A percentile compares a stretch with the other conserved stretches of the same genome.
Conservation (phyloP, 2,888 invertebrate genomes). For the Dugesia japonica region DNA sequence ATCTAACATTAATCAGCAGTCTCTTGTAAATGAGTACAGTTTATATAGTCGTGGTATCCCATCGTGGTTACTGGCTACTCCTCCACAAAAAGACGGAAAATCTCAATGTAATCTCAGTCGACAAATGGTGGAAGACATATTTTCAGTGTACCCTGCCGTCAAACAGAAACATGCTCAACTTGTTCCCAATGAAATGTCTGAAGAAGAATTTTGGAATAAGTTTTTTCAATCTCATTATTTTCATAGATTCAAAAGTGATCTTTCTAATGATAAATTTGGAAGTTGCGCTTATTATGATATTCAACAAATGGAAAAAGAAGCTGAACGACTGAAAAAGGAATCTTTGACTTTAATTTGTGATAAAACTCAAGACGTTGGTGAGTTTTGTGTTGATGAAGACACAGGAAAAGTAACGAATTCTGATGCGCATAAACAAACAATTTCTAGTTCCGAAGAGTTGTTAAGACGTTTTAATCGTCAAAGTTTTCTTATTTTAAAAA, state of each 20-base stretch:
- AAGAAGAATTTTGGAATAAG: slow-evolving; percentile 94
- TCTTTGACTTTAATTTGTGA: not conserved
- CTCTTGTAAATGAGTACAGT: slow-evolving; percentile 52
- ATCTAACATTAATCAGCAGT: not conserved
- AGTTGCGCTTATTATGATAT: not conserved
- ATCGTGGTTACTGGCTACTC: slow-evolving; percentile 56
- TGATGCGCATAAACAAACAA: not conserved
- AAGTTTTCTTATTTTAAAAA: not conserved
- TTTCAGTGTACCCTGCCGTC: slow-evolving; percentile 95
- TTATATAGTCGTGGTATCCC: slow-evolving; percentile 31
- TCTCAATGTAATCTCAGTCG: slow-evolving; percentile 86
- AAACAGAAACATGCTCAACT: slow-evolving; percentile 85
- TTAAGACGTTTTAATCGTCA: not conserved
- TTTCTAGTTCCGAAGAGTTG: not conserved
- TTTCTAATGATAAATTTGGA: not conserved
- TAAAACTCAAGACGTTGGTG: not conserved
- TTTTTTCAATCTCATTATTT: slow-evolving; percentile 97
- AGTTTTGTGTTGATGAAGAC: not conserved
- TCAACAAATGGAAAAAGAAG: not conserved
- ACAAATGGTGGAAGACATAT: slow-evolving; percentile 91
- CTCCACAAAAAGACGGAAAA: slow-evolving; percentile 85
- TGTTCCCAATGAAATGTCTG: slow-evolving; percentile 81
- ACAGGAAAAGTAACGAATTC: not conserved
- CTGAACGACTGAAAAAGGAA: not conserved
- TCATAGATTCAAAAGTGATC: slow-evolving; percentile 43